phyloP scores from a whole-genome alignment of 2,797 vertebrate species.

The Jordanella pulchra region DNA sequence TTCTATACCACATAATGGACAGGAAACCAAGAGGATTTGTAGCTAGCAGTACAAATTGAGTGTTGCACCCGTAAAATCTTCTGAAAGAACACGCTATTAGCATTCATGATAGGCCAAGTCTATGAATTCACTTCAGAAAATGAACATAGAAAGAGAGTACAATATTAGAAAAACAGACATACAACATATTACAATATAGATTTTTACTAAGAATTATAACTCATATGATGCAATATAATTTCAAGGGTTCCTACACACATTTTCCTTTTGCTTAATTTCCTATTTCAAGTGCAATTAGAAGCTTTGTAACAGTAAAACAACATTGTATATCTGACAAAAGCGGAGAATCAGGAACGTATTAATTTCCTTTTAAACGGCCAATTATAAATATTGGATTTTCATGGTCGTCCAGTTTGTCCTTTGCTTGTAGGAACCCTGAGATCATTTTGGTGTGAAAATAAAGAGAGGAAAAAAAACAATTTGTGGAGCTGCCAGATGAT shows the following conservation, averaged over 20 bases:
- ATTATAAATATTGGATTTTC: neutral
- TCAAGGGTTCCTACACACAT: conserved; percentile 67
- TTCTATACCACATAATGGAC: conserved; percentile 61
- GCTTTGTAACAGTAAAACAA: conserved; percentile 13
- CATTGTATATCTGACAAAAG: conserved; percentile 8
- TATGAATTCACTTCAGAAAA: conserved; percentile 57
- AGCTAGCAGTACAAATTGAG: conserved; percentile 38
- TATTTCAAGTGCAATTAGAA: conserved; percentile 15
- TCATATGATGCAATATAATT: conserved; percentile 63
- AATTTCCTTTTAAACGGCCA: too few species aligned
- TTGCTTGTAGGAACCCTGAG: conserved; percentile 65
- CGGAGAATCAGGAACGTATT: neutral
- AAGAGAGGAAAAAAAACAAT: neutral
- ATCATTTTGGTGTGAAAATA: conserved; percentile 46
- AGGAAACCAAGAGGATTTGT: conserved; percentile 4
- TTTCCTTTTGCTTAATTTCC: conserved; percentile 10
- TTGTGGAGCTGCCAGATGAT: conserved; percentile 46
- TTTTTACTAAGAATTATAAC: conserved; percentile 65
- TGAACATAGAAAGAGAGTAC: conserved; percentile 56
- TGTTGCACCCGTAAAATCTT: conserved; percentile 40
- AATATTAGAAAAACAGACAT: conserved; percentile 58
- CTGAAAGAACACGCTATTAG: conserved; percentile 44
- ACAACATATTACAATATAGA: conserved; percentile 60
- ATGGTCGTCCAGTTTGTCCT: neutral
- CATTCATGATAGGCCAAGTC: conserved; percentile 42